Base-by-base conservation (phyloP, 1,140 invertebrate genomes). In the Latrodectus geometricus region DNA sequence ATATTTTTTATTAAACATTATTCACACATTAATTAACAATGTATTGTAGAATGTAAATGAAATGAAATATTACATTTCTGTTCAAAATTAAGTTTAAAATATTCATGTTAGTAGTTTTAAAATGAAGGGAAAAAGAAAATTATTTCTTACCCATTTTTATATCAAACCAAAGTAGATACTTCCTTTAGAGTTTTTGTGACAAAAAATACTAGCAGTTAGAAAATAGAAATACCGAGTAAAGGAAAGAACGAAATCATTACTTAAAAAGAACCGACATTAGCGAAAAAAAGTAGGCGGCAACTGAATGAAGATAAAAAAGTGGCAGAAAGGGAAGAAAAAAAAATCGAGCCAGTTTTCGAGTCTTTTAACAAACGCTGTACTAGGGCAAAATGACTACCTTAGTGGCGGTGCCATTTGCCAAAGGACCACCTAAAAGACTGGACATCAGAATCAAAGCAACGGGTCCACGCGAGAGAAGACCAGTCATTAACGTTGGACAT, bases 381-480 rank as follows among this genome's bases (percentile, higher is more conserved):
- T 23, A 23, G 54, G 73, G 23, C 75, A 72, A 86, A 86, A 86
- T 86, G 83, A 86, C 65, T 78, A 78, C 83, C 83, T 70, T 86
- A 23, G 49, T 23, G 75, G 17, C 23, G 83, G 83, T 86, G 66
- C 83, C 83, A 84, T 86, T 86, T 86, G 74, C 83, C 70, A 70
- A 86, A 86, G 21, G 83, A 86, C 74, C 82, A 52, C 54, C 82
- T 74, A 70, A 81, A 81, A 66, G 69, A 69, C 65, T 56, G 61
- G n/a, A 14, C n/a, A 23, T 35, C 8, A 9, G 69, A 66, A 72
- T 81, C 69, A 48, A 72, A 81, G 54, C 21, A 21, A 56, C n/a
- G 54, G 35, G 65, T n/a, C 52, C 80, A 54, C 21, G 15, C 54
- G 70, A 56, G 65, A 61, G 49, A 23, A 68, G 74, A 78, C 83